A percentile compares a stretch with the other conserved stretches of the same genome.
Evolutionary conservation across 2,888 invertebrate species (phyloP).

Genomic region (Phania funesta): DNA sequence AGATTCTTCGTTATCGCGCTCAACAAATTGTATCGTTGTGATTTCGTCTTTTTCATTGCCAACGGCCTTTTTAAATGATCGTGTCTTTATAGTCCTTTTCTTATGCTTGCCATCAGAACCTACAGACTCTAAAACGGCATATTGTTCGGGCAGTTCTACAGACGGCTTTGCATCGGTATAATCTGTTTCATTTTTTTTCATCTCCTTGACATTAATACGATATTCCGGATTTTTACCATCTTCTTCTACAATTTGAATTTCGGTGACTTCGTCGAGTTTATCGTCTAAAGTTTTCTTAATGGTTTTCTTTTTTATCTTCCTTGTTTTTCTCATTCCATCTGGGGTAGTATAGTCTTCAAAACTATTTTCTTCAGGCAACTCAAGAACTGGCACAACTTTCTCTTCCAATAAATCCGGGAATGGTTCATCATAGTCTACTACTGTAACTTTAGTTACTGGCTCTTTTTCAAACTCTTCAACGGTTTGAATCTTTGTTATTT

Average conservation of each 20-base stretch:
- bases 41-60: slow-evolving; percentile 79
- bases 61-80: slow-evolving; percentile 77
- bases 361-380: slow-evolving; percentile 75
- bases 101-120: slow-evolving; percentile 76
- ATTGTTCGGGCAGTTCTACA: slow-evolving; percentile 78
- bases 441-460: slow-evolving; percentile 78
- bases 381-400: slow-evolving; percentile 72
- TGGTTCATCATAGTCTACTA: slow-evolving; percentile 74
- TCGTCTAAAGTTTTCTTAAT: slow-evolving; percentile 80
- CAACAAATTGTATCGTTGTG: slow-evolving; percentile 78
- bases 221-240: slow-evolving; percentile 79
- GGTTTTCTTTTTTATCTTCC: slow-evolving; percentile 78
- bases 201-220: slow-evolving; percentile 73
- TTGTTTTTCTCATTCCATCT: slow-evolving; percentile 74
- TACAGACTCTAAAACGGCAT: slow-evolving; percentile 74
- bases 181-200: slow-evolving; percentile 67
- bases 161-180: slow-evolving; percentile 63
- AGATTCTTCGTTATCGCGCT: slow-evolving; percentile 76
- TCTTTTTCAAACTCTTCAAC: slow-evolving; percentile 80
- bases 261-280: slow-evolving; percentile 79
- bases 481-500: slow-evolving; percentile 79
- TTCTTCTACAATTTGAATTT: slow-evolving; percentile 80
- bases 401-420: slow-evolving; percentile 75
- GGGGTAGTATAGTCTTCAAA: slow-evolving; percentile 74
- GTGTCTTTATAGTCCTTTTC: slow-evolving; percentile 76